A percentile compares a stretch with the other conserved stretches of the same genome.
Evolutionary conservation across 2,797 vertebrate species (phyloP).

Genomic region (Anguilla marmorata): DNA sequence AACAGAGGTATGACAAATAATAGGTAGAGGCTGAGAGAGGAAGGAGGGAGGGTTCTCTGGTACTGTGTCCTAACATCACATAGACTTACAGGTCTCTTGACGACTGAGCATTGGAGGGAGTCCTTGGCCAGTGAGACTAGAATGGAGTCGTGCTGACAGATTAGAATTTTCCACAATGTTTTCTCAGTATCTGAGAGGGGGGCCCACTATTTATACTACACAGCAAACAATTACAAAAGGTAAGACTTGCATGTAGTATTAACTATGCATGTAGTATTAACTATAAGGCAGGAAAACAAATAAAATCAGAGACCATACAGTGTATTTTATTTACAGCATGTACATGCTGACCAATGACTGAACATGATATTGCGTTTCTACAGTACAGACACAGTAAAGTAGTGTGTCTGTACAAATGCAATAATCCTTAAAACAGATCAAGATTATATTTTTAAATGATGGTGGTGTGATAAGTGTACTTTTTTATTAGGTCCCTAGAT

Average conservation of each 20-base stretch:
- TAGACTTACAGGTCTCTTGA: not conserved
- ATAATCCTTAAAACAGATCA: not conserved
- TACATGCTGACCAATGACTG: not conserved
- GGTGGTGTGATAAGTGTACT: not conserved
- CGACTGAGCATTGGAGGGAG: not conserved
- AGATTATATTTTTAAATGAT: not conserved
- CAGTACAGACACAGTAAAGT: not conserved
- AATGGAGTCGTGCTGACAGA: not conserved
- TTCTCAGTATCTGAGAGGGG: not conserved
- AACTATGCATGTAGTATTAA: not conserved
- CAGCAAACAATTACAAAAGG: slow-evolving; percentile 1
- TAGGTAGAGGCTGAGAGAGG: slow-evolving; percentile 7
- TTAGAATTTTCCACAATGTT: not conserved
- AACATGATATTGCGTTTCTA: not conserved
- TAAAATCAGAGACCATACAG: not conserved
- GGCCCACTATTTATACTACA: not conserved
- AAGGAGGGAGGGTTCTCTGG: not conserved
- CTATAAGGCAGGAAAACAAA: not conserved
- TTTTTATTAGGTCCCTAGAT: not conserved
- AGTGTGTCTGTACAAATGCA: not conserved
- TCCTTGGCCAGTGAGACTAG: not conserved
- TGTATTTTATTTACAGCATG: not conserved
- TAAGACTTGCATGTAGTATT: slow-evolving; percentile 5
- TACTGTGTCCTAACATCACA: slow-evolving; percentile 11
- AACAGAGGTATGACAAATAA: slow-evolving; percentile 18